A percentile compares a stretch with the other conserved stretches of the same genome.
Evolutionary conservation across 2,888 invertebrate genomes (phyloP).

Genomic region (Pardosa pseudoannulata): DNA sequence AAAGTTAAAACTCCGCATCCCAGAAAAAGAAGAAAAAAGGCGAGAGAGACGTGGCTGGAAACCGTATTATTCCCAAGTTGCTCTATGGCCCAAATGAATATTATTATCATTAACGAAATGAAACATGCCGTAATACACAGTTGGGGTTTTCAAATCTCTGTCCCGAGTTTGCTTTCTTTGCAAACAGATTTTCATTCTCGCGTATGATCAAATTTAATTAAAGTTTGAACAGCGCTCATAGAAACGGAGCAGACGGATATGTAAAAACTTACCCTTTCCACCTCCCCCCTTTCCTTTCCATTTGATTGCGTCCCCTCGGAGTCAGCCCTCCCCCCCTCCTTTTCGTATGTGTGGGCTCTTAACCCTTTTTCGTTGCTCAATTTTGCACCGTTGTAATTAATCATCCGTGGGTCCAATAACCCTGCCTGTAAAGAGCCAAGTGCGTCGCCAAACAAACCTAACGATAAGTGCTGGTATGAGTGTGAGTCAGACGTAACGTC

Average conservation of each 20-base stretch:
- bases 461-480: background rate
- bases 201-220: slow-evolving; percentile 71
- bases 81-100: slow-evolving; percentile 60
- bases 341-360: slow-evolving; percentile 48
- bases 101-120: slow-evolving; percentile 69
- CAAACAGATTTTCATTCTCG: slow-evolving; percentile 60
- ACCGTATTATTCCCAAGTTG: slow-evolving; percentile 29
- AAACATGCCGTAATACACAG: slow-evolving; percentile 53
- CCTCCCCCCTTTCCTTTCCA: background rate
- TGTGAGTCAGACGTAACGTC: background rate
- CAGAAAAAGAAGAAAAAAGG: background rate
- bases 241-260: slow-evolving; percentile 29
- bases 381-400: slow-evolving; percentile 71
- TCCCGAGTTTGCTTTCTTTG: slow-evolving; percentile 53
- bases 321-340: background rate
- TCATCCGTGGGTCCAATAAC: slow-evolving; percentile 63
- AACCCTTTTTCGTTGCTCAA: slow-evolving; percentile 72
- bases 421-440: background rate
- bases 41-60: background rate
- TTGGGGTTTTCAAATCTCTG: slow-evolving; percentile 60
- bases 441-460: background rate
- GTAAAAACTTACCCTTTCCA: slow-evolving; percentile 56
- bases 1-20: background rate
- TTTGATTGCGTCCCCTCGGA: slow-evolving; percentile 23
- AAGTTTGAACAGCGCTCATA: slow-evolving; percentile 63